Percentiles rank a stretch among this genome's conserved stretches.
Evolutionary conservation across 2,113 vertebrate species (phyloP).

Genomic region (Ictidomys tridecemlineatus): DNA sequence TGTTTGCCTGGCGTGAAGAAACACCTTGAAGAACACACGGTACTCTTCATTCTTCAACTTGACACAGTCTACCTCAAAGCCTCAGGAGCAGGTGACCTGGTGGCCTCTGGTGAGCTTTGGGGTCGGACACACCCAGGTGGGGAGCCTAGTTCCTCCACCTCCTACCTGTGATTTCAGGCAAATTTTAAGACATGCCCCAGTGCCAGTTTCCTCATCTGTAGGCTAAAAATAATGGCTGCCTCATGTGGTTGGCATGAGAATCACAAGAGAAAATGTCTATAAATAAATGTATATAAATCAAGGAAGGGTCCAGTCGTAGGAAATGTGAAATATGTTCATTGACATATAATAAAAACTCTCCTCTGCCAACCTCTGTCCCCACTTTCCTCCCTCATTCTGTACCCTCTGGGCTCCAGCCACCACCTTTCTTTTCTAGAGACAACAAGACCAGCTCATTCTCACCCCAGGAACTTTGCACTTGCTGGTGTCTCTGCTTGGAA

Average conservation of each 20-base stretch:
- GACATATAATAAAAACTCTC: too few relatives aligned
- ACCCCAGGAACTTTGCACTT: neutral
- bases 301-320: neutral
- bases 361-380: neutral
- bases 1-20: neutral
- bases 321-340: rapidly evolving
- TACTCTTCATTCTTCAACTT: too few relatives aligned
- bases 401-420: neutral
- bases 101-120: neutral
- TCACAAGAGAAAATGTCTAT: neutral
- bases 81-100: neutral
- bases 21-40: neutral
- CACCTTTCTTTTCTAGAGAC: neutral
- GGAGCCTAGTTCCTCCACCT: neutral
- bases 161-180: neutral
- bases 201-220: too few relatives aligned
- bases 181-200: neutral
- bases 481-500: too few relatives aligned
- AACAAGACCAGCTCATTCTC: neutral
- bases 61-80: neutral
- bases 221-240: neutral
- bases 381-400: neutral
- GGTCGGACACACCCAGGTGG: neutral
- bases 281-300: neutral
- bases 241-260: neutral